A percentile compares a stretch with the other conserved stretches of the same genome.
phyloP scores from a whole-genome alignment of 2,888 invertebrate genomes.

The Phyllotreta cruciferae region DNA sequence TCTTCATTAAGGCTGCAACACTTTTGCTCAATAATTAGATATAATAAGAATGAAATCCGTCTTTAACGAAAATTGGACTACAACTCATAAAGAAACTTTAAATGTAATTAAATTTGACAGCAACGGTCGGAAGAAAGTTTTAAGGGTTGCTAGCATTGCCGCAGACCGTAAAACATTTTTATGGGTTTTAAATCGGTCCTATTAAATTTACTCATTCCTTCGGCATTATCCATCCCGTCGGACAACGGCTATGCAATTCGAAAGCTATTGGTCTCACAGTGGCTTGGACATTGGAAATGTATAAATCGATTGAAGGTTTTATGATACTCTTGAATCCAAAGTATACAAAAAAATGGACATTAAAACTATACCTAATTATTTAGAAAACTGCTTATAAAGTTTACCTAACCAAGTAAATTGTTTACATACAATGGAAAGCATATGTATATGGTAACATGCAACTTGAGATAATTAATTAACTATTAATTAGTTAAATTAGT shows the following conservation, averaged over 20 bases:
- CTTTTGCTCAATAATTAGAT: not conserved
- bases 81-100: slow-evolving; percentile 18
- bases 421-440: too few relatives aligned
- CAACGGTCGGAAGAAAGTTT: slow-evolving; percentile 19
- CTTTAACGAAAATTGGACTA: slow-evolving; percentile 7
- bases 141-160: slow-evolving; percentile 38
- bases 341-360: too few relatives aligned
- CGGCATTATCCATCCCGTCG: slow-evolving; percentile 22
- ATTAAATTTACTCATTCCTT: slow-evolving; percentile 26
- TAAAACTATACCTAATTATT: too few relatives aligned
- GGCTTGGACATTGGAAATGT: too few relatives aligned
- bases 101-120: slow-evolving; percentile 24
- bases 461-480: too few relatives aligned
- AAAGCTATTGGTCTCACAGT: not conserved
- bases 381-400: too few relatives aligned
- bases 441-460: too few relatives aligned
- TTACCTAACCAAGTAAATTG: too few relatives aligned
- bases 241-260: slow-evolving; percentile 3
- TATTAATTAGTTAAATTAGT: too few relatives aligned
- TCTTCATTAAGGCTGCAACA: not conserved
- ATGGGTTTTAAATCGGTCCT: slow-evolving; percentile 35
- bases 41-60: too few relatives aligned
- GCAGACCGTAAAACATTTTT: slow-evolving; percentile 44
- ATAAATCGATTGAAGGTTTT: not conserved
- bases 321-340: too few relatives aligned